phyloP scores from a whole-genome alignment of 2,888 invertebrate species.

The Ennomos erosarius region DNA sequence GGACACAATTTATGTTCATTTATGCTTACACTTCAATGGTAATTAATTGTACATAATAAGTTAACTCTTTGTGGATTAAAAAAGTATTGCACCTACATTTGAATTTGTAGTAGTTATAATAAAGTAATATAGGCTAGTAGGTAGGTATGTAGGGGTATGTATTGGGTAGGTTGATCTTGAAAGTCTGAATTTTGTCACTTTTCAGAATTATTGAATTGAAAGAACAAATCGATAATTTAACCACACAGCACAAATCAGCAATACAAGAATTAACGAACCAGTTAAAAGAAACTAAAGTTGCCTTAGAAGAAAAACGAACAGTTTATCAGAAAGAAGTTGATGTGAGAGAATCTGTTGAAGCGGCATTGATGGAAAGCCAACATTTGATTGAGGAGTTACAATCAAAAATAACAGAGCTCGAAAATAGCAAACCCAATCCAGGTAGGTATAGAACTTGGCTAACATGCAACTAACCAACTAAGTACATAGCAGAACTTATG shows the following conservation, averaged over 20 bases:
- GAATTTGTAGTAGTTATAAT: too few species aligned
- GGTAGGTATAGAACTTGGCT: conserved; percentile 59
- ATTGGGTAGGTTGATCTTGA: too few species aligned
- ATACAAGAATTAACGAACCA: conserved; percentile 62
- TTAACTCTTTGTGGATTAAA: too few species aligned
- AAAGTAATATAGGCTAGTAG: too few species aligned
- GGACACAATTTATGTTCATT: conserved; percentile 23
- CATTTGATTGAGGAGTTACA: conserved; percentile 61
- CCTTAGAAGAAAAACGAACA: conserved; percentile 58
- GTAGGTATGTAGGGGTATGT: too few species aligned
- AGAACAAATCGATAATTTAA: conserved; percentile 64
- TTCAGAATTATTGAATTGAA: conserved; percentile 64
- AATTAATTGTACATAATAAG: too few species aligned
- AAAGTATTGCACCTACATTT: too few species aligned
- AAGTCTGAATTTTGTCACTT: neutral
- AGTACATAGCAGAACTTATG: too few species aligned
- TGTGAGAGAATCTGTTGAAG: conserved; percentile 54
- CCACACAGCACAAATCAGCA: conserved; percentile 56
- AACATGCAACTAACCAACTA: neutral
- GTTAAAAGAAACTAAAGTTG: conserved; percentile 58
- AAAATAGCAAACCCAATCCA: conserved; percentile 66
- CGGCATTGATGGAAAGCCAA: conserved; percentile 54
- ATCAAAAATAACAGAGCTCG: conserved; percentile 64
- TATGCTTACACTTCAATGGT: too few species aligned
- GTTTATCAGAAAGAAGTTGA: conserved; percentile 55